Percentiles rank a stretch among this genome's conserved stretches.
Conservation (phyloP, 2,113 vertebrate species). For the Mixornis gularis region DNA sequence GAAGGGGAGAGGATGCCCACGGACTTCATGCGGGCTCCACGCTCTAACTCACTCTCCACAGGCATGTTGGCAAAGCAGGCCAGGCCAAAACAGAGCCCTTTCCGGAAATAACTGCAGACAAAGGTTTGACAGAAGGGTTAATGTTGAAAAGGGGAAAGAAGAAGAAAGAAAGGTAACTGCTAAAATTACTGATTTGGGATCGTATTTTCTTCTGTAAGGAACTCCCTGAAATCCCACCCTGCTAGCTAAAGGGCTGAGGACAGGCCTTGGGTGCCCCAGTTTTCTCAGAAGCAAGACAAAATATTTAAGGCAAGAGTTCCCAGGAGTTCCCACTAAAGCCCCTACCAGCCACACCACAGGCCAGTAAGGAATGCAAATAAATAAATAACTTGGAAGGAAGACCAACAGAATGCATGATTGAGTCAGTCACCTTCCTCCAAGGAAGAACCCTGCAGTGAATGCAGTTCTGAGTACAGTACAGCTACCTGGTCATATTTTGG, state of each 20-base stretch:
- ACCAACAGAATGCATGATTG: not conserved
- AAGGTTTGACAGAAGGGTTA: not conserved
- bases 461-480: not conserved
- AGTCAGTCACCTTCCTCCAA: not conserved
- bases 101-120: slow-evolving; percentile 89
- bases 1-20: slow-evolving; percentile 95
- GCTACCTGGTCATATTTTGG: not conserved
- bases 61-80: slow-evolving; percentile 99
- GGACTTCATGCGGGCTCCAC: slow-evolving; percentile 96
- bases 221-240: not conserved
- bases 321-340: not conserved
- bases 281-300: not conserved
- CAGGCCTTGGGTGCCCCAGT: not conserved
- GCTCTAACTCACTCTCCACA: slow-evolving; percentile 92
- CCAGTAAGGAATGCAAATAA: not conserved
- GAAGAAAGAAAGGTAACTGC: not conserved
- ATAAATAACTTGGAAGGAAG: not conserved
- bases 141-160: not conserved
- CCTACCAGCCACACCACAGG: not conserved
- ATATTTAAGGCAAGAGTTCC: not conserved
- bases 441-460: not conserved
- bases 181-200: not conserved
- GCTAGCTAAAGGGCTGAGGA: not conserved
- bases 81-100: slow-evolving; percentile 92
- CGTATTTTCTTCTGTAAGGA: not conserved